phyloP scores from a whole-genome alignment of 2,888 invertebrate species.

The Thyatira batis region DNA sequence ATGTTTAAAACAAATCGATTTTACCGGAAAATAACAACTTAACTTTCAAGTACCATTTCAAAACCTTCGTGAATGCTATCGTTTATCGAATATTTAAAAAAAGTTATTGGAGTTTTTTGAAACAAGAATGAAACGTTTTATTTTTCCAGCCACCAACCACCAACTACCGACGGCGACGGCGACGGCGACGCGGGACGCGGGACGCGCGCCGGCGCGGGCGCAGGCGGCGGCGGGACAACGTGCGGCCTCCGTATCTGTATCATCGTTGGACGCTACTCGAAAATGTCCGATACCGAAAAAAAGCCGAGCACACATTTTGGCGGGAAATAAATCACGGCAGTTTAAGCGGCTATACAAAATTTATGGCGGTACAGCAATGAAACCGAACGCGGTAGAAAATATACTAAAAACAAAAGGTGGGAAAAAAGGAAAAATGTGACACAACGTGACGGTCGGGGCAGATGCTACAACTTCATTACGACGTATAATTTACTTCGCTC shows the following conservation, averaged over 20 bases:
- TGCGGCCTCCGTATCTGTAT: constrained; percentile 71
- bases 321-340: constrained; percentile 78
- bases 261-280: constrained; percentile 79
- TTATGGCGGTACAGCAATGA: constrained; percentile 71
- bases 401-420: constrained; percentile 56
- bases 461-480: constrained; percentile 77
- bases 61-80: constrained; percentile 52
- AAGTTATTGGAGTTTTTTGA: constrained; percentile 56
- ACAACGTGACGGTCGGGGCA: constrained; percentile 64
- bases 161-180: constrained; percentile 74
- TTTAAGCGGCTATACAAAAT: constrained; percentile 75
- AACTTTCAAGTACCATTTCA: constrained; percentile 25
- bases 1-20: constrained; percentile 24
- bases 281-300: constrained; percentile 70
- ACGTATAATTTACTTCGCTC: constrained; percentile 74
- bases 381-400: constrained; percentile 51
- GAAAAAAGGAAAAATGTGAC: constrained; percentile 30
- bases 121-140: constrained; percentile 38
- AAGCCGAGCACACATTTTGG: constrained; percentile 76
- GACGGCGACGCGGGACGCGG: no score
- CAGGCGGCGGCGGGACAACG: constrained; percentile 54
- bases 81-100: constrained; percentile 57
- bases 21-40: constrained; percentile 31
- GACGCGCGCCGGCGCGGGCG: no score
- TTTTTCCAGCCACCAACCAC: constrained; percentile 58